These are phyloP conservation scores for Paramisgurnus dabryanus DNA, from an alignment of 2,113 vertebrate genomes.

Conservation along the genomic window DNA sequence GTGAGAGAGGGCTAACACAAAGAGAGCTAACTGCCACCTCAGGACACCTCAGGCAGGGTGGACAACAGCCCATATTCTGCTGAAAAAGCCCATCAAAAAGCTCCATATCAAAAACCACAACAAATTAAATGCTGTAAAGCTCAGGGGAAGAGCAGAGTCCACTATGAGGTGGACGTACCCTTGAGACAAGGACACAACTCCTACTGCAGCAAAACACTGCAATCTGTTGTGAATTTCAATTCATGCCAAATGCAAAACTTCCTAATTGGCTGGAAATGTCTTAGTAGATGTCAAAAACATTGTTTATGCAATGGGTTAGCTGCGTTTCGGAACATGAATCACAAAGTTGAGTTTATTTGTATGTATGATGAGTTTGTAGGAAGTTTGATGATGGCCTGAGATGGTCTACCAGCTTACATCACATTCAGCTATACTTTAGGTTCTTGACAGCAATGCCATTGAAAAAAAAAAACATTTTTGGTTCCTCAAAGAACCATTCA, in stretches of 20 bases:
- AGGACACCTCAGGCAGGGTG: constrained; percentile 15
- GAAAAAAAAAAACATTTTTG: too few relatives aligned
- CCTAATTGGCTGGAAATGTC: background rate
- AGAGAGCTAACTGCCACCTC: constrained; percentile 16
- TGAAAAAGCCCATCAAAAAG: constrained; percentile 21
- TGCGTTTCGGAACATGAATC: too few relatives aligned
- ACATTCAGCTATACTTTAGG: too few relatives aligned
- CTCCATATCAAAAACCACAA: constrained; percentile 8
- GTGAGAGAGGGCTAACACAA: constrained; percentile 20
- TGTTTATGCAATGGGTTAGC: background rate
- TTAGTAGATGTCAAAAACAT: background rate
- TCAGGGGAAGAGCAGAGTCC: background rate
- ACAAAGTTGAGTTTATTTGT: too few relatives aligned
- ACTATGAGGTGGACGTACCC: constrained; percentile 5
- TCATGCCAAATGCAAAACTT: background rate
- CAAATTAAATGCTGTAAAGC: constrained; percentile 34
- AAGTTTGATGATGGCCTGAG: too few relatives aligned
- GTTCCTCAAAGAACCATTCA: too few relatives aligned
- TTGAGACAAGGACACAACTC: constrained; percentile 33
- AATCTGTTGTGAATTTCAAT: constrained; percentile 23
- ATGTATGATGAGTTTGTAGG: too few relatives aligned
- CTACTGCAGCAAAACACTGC: constrained; percentile 2
- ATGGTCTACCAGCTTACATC: too few relatives aligned
- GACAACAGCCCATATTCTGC: constrained; percentile 2
- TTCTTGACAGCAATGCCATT: too few relatives aligned